These are phyloP conservation scores for Tragelaphus strepsiceros DNA, from an alignment of 2,113 vertebrate species.

Conservation along the genomic window DNA sequence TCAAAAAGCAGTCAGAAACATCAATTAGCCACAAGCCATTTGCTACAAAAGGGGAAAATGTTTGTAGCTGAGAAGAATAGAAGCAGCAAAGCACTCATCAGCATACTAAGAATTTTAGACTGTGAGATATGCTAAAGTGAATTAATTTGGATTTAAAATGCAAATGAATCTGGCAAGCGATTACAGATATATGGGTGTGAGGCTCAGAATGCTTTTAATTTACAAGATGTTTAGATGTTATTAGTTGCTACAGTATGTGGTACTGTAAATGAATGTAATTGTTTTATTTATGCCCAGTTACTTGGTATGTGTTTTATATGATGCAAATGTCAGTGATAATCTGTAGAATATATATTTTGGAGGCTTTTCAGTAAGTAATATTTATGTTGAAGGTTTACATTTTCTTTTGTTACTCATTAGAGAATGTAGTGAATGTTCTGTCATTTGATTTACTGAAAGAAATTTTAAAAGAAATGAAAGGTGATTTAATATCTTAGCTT, in stretches of 20 bases:
- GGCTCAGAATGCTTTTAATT: slow-evolving; percentile 87
- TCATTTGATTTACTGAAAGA: slow-evolving; percentile 98
- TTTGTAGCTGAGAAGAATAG: slow-evolving; percentile 90
- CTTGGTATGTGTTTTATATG: slow-evolving; percentile 79
- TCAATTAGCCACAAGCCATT: slow-evolving; percentile 94
- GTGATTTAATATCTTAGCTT: slow-evolving; percentile 99
- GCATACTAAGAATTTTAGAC: slow-evolving; percentile 93
- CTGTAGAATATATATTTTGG: slow-evolving; percentile 78
- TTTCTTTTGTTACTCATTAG: slow-evolving; percentile 95
- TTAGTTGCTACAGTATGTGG: slow-evolving; percentile 82
- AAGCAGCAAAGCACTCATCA: slow-evolving; percentile 90
- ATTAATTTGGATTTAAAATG: slow-evolving; percentile 99
- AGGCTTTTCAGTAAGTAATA: slow-evolving; percentile 82
- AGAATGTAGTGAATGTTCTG: slow-evolving; percentile 87
- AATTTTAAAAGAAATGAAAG: slow-evolving; percentile 99
- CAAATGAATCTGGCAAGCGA: slow-evolving; percentile 95
- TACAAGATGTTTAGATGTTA: slow-evolving; percentile 89
- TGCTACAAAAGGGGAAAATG: slow-evolving; percentile 90
- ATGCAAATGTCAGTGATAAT: slow-evolving; percentile 79
- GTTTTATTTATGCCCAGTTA: slow-evolving; percentile 84
- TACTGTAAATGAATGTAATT: slow-evolving; percentile 83
- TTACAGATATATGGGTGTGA: slow-evolving; percentile 92
- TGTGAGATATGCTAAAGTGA: slow-evolving; percentile 98
- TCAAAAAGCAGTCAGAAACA: slow-evolving; percentile 92
- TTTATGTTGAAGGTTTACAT: slow-evolving; percentile 90